These are phyloP conservation scores for Tokudaia tokunoshimensis DNA, from an alignment of 2,797 vertebrate species.

Conservation along the genomic window DNA sequence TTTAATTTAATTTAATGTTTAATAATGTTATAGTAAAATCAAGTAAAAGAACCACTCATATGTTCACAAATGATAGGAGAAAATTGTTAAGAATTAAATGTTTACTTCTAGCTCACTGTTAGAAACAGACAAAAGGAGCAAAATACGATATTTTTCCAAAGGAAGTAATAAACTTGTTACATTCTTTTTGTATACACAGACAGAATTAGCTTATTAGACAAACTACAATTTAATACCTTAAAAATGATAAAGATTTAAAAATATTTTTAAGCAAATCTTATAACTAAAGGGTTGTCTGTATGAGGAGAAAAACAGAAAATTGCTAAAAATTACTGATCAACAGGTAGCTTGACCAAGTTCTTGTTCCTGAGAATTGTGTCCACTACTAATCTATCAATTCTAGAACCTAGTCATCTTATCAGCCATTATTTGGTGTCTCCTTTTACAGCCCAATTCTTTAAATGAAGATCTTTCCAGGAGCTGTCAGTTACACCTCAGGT, in stretches of 20 bases:
- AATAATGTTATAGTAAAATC: neutral
- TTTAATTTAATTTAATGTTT: slow-evolving; percentile 59
- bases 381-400: neutral
- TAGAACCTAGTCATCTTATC: neutral
- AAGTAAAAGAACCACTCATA: neutral
- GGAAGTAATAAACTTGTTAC: slow-evolving; percentile 17
- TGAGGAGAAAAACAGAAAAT: neutral
- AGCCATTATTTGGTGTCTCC: neutral
- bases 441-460: neutral
- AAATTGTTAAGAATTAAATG: slow-evolving; percentile 34
- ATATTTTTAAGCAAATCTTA: neutral
- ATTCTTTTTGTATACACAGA: slow-evolving; percentile 20
- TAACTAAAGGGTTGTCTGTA: neutral
- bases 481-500: neutral
- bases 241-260: neutral
- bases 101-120: slow-evolving; percentile 12
- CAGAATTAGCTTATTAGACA: neutral
- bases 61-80: neutral
- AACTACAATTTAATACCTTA: neutral
- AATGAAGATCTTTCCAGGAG: neutral
- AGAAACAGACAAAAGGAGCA: neutral
- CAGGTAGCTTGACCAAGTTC: neutral
- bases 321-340: neutral
- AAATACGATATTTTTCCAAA: slow-evolving; percentile 8
- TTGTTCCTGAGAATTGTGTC: neutral